Evolutionary conservation across 2,797 vertebrate genomes (phyloP).

Genomic region (Enteromius mattozi): DNA sequence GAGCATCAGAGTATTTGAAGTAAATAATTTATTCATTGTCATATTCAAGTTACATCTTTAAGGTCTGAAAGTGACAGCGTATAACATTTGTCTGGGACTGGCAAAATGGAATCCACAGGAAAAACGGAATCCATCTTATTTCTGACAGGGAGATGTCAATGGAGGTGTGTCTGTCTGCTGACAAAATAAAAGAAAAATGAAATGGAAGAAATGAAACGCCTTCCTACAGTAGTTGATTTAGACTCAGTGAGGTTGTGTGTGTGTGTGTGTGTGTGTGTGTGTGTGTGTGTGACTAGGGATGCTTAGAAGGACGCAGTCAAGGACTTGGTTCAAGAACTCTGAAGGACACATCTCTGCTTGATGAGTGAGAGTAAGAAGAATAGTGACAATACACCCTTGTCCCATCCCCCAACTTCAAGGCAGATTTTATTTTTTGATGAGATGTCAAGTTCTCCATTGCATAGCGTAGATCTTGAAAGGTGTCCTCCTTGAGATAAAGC

Average conservation of each 20-base stretch:
- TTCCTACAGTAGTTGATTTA: not conserved
- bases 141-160: slow-evolving; percentile 11
- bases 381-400: not conserved
- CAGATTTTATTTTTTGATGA: slow-evolving; percentile 33
- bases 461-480: slow-evolving; percentile 16
- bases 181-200: slow-evolving; percentile 25
- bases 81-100: slow-evolving; percentile 7
- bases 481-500: slow-evolving; percentile 27
- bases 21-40: slow-evolving; percentile 14
- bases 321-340: slow-evolving; percentile 28
- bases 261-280: not conserved
- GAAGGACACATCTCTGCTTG: slow-evolving; percentile 15
- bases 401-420: slow-evolving; percentile 10
- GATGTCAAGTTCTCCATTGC: slow-evolving; percentile 37
- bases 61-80: slow-evolving; percentile 20
- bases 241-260: not conserved
- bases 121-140: slow-evolving; percentile 24
- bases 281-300: not conserved
- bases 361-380: not conserved
- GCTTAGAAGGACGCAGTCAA: slow-evolving; percentile 12
- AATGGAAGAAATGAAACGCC: not conserved
- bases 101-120: slow-evolving; percentile 27
- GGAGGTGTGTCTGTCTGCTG: slow-evolving; percentile 33
- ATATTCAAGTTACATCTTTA: slow-evolving; percentile 20
- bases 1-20: not conserved